Evolutionary conservation across 2,888 invertebrate species (phyloP).

Genomic region (Heliconius charithonia): DNA sequence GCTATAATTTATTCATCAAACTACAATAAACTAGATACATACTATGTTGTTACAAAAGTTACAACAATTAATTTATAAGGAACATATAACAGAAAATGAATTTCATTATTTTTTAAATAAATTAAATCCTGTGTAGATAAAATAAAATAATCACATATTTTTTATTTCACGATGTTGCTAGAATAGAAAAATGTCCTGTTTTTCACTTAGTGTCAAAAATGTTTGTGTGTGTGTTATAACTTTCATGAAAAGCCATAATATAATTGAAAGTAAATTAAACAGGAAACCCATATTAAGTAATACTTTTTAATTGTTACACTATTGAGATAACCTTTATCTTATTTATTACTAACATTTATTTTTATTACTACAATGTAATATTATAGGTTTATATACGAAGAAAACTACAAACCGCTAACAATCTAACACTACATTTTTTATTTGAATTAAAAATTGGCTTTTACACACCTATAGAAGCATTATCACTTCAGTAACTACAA

Average conservation of each 20-base stretch:
- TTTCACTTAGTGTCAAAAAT: slow-evolving; percentile 1
- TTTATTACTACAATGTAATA: too few relatives aligned
- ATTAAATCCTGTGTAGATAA: background rate
- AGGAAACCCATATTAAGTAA: too few relatives aligned
- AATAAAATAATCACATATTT: background rate
- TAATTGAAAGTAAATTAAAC: too few relatives aligned
- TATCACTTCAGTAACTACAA: background rate
- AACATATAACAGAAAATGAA: background rate
- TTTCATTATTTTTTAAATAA: background rate
- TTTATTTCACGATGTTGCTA: background rate
- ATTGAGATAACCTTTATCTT: too few relatives aligned
- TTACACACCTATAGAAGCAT: background rate
- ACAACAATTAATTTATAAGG: background rate
- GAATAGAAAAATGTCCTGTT: background rate
- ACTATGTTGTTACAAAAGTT: background rate
- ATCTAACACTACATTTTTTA: background rate
- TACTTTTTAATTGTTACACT: too few relatives aligned
- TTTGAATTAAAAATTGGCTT: background rate
- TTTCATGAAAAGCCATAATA: too few relatives aligned
- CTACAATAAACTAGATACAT: background rate
- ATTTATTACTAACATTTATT: too few relatives aligned
- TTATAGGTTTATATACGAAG: too few relatives aligned
- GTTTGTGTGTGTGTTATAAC: too few relatives aligned
- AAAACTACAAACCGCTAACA: background rate
- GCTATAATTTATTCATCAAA: background rate